Evolutionary conservation across 2,888 invertebrate genomes (phyloP), one percentile per base, ranked within the genome.

Genomic region (Mesodorylaimus sp.): DNA sequence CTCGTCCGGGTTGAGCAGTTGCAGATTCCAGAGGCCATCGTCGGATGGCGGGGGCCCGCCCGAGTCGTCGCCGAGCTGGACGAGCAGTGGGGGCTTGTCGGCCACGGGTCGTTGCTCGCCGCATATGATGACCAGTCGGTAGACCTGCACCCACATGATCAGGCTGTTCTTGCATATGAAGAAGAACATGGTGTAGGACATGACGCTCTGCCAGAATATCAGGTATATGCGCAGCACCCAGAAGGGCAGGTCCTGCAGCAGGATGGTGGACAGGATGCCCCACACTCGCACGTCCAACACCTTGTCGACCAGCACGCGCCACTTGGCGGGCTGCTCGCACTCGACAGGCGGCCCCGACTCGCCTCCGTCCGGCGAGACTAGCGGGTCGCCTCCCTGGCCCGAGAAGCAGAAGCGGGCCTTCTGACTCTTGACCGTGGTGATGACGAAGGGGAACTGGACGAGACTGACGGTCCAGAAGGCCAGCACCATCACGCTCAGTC

Each of bases 401-500:
- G n/a, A n/a, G n/a, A n/a, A 53, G 10, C 48, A 54, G 13, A 48
- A 37, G 13, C 50, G 23, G 19, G 46, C 50, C 23, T 66, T 66
- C 23, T 66, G 46, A 2, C 63, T 63, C 23, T 63, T 52, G 3
- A 86, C 83, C 0, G 88, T 86, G 0, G 89, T 91, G 26, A 91
- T 72, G 0, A 91, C 88, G 45, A 91, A 82, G 0, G 88, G 86
- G 67, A 91, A 91, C 72, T 91, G 91, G 70, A 89, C 76, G 37
- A 91, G 73, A 41, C 85, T 85, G 81, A 88, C 83, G 3, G 86
- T 72, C 88, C 88, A 89, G 58, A 88, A 87, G 1, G 80, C 81
- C 56, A 91, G 72, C 1, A 89, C 87, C 3, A 87, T 73, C 23
- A 81, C 77, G 0, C 85, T 83, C 28, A 88, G 71, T 1, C 82